phyloP scores from a whole-genome alignment of 2,797 vertebrate genomes.

The Rhinichthys osculus region DNA sequence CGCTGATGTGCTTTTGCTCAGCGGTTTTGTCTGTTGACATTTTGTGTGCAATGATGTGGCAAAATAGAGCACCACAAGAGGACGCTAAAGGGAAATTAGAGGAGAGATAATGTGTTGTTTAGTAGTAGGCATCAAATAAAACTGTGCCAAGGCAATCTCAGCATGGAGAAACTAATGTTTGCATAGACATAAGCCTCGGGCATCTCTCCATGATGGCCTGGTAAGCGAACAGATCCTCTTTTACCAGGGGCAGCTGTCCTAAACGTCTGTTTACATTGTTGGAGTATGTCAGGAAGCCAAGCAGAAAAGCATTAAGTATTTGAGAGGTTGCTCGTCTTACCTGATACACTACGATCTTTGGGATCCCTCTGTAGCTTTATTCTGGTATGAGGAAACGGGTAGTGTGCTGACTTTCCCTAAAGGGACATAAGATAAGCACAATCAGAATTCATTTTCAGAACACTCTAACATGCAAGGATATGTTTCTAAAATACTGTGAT shows the following conservation, averaged over 20 bases:
- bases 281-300: constrained; percentile 13
- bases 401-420: constrained; percentile 91
- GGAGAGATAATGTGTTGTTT: constrained; percentile 22
- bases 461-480: not conserved
- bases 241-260: constrained; percentile 21
- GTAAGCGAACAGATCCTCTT: constrained; percentile 33
- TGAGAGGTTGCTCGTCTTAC: constrained; percentile 73
- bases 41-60: constrained; percentile 25
- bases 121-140: constrained; percentile 38
- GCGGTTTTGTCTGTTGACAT: constrained; percentile 31
- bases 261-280: constrained; percentile 33
- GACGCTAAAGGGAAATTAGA: constrained; percentile 40
- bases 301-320: not conserved
- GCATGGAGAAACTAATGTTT: constrained; percentile 43
- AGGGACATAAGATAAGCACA: constrained; percentile 56
- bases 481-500: not conserved
- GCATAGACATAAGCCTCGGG: constrained; percentile 40
- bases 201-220: constrained; percentile 23
- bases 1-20: not conserved
- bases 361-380: constrained; percentile 92
- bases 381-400: constrained; percentile 92
- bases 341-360: constrained; percentile 98
- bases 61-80: constrained; percentile 26
- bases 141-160: constrained; percentile 53
- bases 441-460: not conserved